Conservation (phyloP, 2,797 vertebrate species). For the Prionace glauca region DNA sequence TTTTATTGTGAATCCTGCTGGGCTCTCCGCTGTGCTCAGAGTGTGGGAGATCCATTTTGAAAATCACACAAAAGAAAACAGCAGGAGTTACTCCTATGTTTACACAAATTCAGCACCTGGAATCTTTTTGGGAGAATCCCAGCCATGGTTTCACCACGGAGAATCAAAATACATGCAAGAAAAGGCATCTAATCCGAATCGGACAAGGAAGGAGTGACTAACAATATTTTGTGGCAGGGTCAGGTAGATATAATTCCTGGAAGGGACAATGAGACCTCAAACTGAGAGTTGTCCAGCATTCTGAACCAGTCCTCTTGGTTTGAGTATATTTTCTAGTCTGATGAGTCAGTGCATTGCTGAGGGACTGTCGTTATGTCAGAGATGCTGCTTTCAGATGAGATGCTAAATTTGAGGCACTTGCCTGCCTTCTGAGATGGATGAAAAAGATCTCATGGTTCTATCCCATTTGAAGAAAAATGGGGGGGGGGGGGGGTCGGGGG, state of each 20-base stretch:
- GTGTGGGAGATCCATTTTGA: too few relatives aligned
- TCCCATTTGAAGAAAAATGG: not conserved
- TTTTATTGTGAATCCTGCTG: too few relatives aligned
- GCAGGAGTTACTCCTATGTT: too few relatives aligned
- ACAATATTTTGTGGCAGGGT: not conserved
- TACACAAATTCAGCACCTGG: too few relatives aligned
- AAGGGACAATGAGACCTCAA: not conserved
- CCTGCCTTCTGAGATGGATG: not conserved
- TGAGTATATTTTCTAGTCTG: not conserved
- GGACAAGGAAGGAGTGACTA: not conserved
- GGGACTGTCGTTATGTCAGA: not conserved
- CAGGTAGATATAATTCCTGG: not conserved
- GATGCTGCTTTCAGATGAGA: not conserved
- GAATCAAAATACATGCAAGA: not conserved
- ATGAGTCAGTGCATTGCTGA: not conserved
- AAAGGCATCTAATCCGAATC: not conserved
- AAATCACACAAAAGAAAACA: too few relatives aligned
- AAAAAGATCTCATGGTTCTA: not conserved
- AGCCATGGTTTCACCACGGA: not conserved
- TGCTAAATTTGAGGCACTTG: not conserved
- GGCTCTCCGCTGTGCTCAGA: too few relatives aligned
- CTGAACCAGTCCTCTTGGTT: not conserved
- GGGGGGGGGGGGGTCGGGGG: too few relatives aligned
- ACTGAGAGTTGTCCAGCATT: not conserved
- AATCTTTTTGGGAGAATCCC: too few relatives aligned